phyloP scores from a whole-genome alignment of 2,888 invertebrate genomes.

The Emesis russula region DNA sequence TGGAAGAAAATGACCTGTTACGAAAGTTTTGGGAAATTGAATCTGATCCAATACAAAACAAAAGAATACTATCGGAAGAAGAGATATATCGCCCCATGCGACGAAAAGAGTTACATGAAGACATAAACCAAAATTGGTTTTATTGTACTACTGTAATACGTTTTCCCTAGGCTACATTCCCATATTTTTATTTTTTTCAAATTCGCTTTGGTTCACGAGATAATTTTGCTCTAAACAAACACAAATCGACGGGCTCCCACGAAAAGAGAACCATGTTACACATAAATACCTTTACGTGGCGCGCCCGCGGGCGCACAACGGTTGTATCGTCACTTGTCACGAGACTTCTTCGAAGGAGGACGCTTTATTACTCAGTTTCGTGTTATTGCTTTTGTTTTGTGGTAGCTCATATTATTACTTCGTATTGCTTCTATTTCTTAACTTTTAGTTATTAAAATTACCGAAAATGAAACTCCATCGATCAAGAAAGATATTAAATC shows the following conservation, averaged over 20 bases:
- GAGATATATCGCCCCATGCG: neutral
- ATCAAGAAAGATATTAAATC: slow-evolving; percentile 6
- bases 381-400: no score
- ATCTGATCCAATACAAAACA: no score
- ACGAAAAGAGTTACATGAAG: neutral
- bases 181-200: neutral
- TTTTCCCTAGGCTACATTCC: neutral
- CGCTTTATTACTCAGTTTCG: neutral
- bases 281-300: neutral
- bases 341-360: neutral
- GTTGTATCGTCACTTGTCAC: neutral
- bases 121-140: slow-evolving; percentile 2
- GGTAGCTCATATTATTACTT: no score
- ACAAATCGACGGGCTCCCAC: neutral
- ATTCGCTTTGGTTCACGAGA: neutral
- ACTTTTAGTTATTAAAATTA: no score
- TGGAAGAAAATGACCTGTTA: no score
- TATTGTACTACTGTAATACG: neutral
- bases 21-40: no score
- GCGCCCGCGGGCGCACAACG: neutral
- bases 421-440: no score
- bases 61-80: no score
- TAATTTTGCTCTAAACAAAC: neutral
- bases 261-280: neutral
- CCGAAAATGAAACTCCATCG: neutral